Conservation (phyloP, 1,140 invertebrate species). For the Cephus cinctus region DNA sequence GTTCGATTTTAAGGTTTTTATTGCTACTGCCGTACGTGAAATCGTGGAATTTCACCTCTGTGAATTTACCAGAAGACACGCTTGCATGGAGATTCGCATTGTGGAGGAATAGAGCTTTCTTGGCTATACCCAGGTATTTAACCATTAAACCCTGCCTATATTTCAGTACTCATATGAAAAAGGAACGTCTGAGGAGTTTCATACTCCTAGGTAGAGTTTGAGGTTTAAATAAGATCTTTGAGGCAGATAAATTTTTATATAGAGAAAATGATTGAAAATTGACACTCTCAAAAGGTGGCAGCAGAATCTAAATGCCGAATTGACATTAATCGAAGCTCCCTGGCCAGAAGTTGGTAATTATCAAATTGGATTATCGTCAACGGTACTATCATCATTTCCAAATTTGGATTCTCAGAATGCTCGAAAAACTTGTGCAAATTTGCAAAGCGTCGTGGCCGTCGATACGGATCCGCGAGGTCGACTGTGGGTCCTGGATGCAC, state of each 20-base stretch:
- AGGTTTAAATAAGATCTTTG: no score
- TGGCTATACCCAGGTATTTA: slow-evolving; percentile 28
- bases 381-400: slow-evolving; percentile 5
- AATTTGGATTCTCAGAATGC: slow-evolving; percentile 2
- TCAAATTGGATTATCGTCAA: neutral
- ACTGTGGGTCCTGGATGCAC: slow-evolving; percentile 32
- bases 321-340: slow-evolving; percentile 26
- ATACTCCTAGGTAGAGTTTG: no score
- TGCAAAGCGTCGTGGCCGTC: slow-evolving; percentile 25
- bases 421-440: no score
- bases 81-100: slow-evolving; percentile 26
- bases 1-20: no score
- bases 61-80: slow-evolving; percentile 20
- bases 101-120: slow-evolving; percentile 32
- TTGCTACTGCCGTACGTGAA: no score
- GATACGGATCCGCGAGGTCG: slow-evolving; percentile 28
- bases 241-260: neutral
- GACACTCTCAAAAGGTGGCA: neutral
- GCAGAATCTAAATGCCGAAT: slow-evolving; percentile 1
- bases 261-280: neutral
- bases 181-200: no score
- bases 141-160: neutral
- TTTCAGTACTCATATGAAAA: no score
- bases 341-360: slow-evolving; percentile 27
- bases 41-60: slow-evolving; percentile 23